Evolutionary conservation across 2,797 vertebrate species (phyloP).

Genomic region (Lates japonicus): DNA sequence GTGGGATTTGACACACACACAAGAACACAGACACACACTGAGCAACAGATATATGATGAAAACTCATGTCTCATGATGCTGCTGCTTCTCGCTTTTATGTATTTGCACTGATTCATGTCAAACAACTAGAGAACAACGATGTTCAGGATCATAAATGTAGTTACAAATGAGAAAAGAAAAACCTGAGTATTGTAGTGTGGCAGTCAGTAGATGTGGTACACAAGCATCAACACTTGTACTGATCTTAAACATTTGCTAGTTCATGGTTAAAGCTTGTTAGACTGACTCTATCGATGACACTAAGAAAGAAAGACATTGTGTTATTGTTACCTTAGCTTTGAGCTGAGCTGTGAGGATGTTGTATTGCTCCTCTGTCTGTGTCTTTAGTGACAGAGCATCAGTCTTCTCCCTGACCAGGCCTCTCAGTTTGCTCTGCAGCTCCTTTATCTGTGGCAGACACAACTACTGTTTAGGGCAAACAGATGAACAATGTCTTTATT

Average conservation of each 20-base stretch:
- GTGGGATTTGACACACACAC: conserved; percentile 38
- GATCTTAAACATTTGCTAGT: neutral
- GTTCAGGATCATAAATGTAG: neutral
- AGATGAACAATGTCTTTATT: neutral
- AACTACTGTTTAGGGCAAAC: conserved; percentile 27
- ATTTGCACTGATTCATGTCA: neutral
- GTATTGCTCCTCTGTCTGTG: conserved; percentile 81
- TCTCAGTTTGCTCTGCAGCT: conserved; percentile 47
- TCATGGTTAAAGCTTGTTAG: neutral
- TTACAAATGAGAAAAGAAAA: neutral
- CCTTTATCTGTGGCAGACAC: conserved; percentile 65
- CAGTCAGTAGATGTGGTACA: neutral
- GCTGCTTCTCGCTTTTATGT: neutral
- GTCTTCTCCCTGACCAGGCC: conserved; percentile 64
- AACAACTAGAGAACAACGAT: conserved; percentile 3
- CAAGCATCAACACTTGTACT: neutral
- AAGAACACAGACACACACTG: conserved; percentile 6
- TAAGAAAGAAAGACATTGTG: neutral
- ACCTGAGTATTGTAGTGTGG: neutral
- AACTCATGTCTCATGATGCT: neutral
- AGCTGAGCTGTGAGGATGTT: conserved; percentile 80
- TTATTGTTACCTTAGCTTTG: conserved; percentile 79
- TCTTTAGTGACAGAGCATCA: conserved; percentile 70
- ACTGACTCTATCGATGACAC: neutral
- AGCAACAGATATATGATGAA: neutral